A percentile compares a stretch with the other conserved stretches of the same genome.
These are phyloP conservation scores for Brachionus rubens DNA, from an alignment of 1,140 invertebrate species.

Conservation along the genomic window DNA sequence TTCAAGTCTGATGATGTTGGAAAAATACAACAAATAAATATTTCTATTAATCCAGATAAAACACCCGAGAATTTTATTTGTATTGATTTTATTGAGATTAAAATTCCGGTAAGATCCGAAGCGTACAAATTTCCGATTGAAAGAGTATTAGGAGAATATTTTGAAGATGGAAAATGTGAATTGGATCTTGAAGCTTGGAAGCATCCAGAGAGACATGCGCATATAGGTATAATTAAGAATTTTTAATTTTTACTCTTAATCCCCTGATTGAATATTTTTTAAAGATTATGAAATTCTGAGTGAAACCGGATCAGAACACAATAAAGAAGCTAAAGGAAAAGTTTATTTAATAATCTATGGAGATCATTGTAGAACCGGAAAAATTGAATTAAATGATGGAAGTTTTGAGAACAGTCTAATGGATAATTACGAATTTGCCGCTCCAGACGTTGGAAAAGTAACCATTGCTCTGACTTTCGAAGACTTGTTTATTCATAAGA, in stretches of 20 bases:
- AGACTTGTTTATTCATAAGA: not conserved
- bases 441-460: constrained; percentile 44
- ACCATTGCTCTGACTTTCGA: not conserved
- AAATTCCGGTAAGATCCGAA: constrained; percentile 31
- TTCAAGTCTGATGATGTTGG: constrained; percentile 44
- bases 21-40: constrained; percentile 38
- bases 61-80: constrained; percentile 20
- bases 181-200: constrained; percentile 42
- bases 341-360: constrained; percentile 41
- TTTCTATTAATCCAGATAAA: constrained; percentile 32
- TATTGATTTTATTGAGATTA: constrained; percentile 45
- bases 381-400: constrained; percentile 41
- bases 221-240: not conserved
- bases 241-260: not conserved
- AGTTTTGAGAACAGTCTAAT: constrained; percentile 33
- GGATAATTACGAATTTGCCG: constrained; percentile 42
- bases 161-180: constrained; percentile 45
- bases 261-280: not conserved
- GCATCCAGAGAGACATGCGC: constrained; percentile 10
- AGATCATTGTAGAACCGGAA: constrained; percentile 28
- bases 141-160: constrained; percentile 10
- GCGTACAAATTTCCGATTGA: constrained; percentile 43
- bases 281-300: constrained; percentile 43
- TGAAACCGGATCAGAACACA: constrained; percentile 28
- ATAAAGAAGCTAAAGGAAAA: constrained; percentile 40